Percentiles rank a stretch among this genome's conserved stretches.
These are phyloP conservation scores for Eurois occulta DNA, from an alignment of 2,888 invertebrate genomes.

Conservation along the genomic window DNA sequence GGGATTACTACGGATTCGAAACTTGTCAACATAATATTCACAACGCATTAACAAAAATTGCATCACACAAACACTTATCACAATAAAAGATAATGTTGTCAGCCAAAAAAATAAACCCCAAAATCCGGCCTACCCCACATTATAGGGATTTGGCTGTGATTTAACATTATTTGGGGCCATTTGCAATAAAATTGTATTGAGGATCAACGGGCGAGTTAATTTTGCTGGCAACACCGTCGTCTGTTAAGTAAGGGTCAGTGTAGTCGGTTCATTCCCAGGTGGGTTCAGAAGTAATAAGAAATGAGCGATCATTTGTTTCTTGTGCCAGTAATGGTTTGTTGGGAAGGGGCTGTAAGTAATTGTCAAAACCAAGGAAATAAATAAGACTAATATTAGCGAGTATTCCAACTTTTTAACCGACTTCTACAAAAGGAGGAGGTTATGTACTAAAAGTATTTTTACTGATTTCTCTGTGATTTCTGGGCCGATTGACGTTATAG, in stretches of 20 bases:
- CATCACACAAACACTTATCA: constrained; percentile 82
- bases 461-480: too few relatives aligned
- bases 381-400: constrained; percentile 12
- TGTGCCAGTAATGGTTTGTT: constrained; percentile 46
- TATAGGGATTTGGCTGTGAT: constrained; percentile 84
- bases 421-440: not conserved
- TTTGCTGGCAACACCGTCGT: constrained; percentile 76
- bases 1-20: not conserved
- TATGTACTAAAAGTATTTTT: not conserved
- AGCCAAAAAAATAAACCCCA: constrained; percentile 73
- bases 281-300: constrained; percentile 65
- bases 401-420: not conserved
- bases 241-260: constrained; percentile 67
- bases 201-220: constrained; percentile 83
- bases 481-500: not conserved
- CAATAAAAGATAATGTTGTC: constrained; percentile 84
- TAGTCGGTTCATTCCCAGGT: constrained; percentile 77
- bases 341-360: constrained; percentile 44
- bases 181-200: constrained; percentile 87
- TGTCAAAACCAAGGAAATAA: constrained; percentile 29
- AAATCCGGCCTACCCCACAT: constrained; percentile 76
- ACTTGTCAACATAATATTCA: constrained; percentile 26
- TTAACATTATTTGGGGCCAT: constrained; percentile 84
- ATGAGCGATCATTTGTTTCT: constrained; percentile 69
- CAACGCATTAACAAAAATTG: constrained; percentile 61